phyloP scores from a whole-genome alignment of 2,888 invertebrate genomes.

The Leistus spinibarbis region DNA sequence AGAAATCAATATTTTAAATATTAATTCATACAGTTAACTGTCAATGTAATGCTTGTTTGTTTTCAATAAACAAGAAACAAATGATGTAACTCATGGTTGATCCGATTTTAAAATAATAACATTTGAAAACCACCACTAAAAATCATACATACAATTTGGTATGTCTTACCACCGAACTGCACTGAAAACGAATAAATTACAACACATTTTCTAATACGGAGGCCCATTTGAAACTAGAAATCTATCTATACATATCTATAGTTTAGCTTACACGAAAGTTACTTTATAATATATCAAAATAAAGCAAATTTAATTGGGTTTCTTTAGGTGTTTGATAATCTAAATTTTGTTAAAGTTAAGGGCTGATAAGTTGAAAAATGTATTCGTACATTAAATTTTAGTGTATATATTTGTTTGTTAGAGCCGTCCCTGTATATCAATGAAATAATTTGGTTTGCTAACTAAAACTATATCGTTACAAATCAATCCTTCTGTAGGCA shows the following conservation, averaged over 20 bases:
- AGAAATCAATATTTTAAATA: no score
- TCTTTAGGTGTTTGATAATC: no score
- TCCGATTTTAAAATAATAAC: no score
- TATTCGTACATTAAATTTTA: background rate
- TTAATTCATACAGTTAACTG: no score
- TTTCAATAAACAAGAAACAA: no score
- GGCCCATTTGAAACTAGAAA: background rate
- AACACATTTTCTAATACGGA: background rate
- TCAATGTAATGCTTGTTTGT: no score
- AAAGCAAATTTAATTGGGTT: no score
- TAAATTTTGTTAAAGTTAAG: background rate
- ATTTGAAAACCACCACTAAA: no score
- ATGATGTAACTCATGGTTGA: no score
- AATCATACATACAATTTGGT: background rate
- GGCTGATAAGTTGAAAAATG: background rate
- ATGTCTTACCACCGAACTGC: background rate
- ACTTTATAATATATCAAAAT: no score
- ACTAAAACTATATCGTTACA: constrained; percentile 26
- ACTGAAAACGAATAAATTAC: constrained; percentile 17
- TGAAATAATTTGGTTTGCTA: constrained; percentile 30
- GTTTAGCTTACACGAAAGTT: no score
- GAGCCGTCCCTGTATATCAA: constrained; percentile 13
- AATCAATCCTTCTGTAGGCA: constrained; percentile 15
- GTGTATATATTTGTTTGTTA: background rate
- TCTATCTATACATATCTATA: no score